phyloP scores from a whole-genome alignment of 2,888 invertebrate species.

The Dioctria rufipes region DNA sequence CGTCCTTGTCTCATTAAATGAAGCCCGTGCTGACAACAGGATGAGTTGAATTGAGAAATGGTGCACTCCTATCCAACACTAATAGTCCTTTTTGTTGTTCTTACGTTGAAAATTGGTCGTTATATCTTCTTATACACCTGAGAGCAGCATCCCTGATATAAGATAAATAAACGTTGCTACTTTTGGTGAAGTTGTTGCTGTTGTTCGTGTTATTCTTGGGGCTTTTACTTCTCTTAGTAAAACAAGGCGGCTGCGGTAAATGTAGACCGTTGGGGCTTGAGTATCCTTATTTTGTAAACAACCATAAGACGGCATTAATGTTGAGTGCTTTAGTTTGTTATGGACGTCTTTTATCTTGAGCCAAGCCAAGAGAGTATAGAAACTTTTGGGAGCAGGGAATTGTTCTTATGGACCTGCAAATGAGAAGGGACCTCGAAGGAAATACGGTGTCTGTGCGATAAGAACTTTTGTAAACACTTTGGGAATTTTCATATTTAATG shows the following conservation, averaged over 20 bases:
- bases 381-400: conserved; percentile 22
- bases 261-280: conserved; percentile 46
- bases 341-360: conserved; percentile 56
- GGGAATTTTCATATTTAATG: conserved; percentile 36
- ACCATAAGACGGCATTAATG: conserved; percentile 58
- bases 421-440: conserved; percentile 33
- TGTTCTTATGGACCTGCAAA: conserved; percentile 25
- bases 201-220: conserved; percentile 23
- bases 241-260: background rate
- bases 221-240: background rate
- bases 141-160: conserved; percentile 41
- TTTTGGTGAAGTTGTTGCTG: conserved; percentile 21
- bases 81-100: conserved; percentile 34
- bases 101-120: conserved; percentile 52
- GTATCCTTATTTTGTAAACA: conserved; percentile 56
- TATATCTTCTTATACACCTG: conserved; percentile 54
- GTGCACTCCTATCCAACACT: conserved; percentile 9
- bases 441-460: conserved; percentile 32
- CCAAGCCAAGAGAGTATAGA: conserved; percentile 21
- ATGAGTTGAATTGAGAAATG: conserved; percentile 42
- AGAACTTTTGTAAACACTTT: conserved; percentile 44
- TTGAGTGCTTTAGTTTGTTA: conserved; percentile 57
- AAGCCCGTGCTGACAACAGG: conserved; percentile 42
- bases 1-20: conserved; percentile 37
- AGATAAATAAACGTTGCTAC: conserved; percentile 51